Evolutionary conservation across 2,888 invertebrate genomes (phyloP), one percentile per base, ranked within the genome.

Genomic region (Chironomus riparius): DNA sequence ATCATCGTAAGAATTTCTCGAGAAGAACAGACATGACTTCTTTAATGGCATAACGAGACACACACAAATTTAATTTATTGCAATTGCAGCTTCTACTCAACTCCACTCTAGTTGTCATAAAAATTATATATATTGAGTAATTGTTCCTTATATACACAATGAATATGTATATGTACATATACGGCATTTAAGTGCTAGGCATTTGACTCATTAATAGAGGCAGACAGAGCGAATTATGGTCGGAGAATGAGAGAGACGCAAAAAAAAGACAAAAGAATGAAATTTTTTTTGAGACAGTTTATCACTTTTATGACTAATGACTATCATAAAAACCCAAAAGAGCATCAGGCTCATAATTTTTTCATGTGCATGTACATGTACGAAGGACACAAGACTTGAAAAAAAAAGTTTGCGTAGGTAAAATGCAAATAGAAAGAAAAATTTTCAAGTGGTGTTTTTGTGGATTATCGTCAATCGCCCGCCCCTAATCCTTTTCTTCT

Each of bases 121-220:
- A 74, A 47, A 74, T 72, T 62, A 74, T 74, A 24, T 47, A 47
- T 68, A 74, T 74, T 74, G 74, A 74, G 68, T 74, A 74, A 74
- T 74, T 74, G 74, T 74, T 74, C 22, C 47, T 38, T 38, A 38
- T 38, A 38, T n/a, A n/a, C 56, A 18, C 56, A 56, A 15, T 56
- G n/a, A 13, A n/a, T 56, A 7, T 62, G 12, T 24, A 24, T 24
- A 24, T 38, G n/a, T 69, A 10, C 69, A 24, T 22, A 24, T 73
- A 38, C 18, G 5, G 62, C 47, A 56, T 56, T 56, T 56, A 56
- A 56, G 56, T 56, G 56, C 68, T 68, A 73, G 73, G 73, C 73
- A 50, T 62, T 73, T 50, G 56, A 74, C 38, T 68, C 74, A 74
- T 74, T 74, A 74, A 62, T 65, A 68, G 62, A 68, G 74, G 68